phyloP scores from a whole-genome alignment of 2,888 invertebrate species.

The Harmothoe impar region DNA sequence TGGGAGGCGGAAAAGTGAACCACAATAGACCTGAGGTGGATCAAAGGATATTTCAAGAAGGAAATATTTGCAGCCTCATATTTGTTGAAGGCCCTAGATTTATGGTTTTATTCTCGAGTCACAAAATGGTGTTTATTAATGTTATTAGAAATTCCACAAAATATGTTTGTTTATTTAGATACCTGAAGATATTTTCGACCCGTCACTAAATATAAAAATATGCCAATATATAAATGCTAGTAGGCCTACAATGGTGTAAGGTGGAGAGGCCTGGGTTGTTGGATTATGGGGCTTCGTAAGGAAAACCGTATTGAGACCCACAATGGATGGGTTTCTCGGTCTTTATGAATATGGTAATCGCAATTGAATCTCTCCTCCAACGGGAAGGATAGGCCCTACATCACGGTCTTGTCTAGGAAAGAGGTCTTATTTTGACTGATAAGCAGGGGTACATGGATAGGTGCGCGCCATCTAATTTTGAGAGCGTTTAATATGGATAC shows the following conservation, averaged over 20 bases:
- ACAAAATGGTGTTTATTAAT: no score
- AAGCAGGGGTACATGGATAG: no score
- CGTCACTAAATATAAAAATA: not conserved
- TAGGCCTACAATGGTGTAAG: not conserved
- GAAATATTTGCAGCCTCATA: no score
- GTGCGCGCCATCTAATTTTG: no score
- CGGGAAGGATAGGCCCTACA: not conserved
- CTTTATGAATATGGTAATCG: constrained; percentile 29
- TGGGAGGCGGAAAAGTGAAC: constrained; percentile 9
- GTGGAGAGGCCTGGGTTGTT: not conserved
- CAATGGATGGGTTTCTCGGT: not conserved
- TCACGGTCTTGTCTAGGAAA: not conserved
- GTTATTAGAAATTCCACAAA: no score
- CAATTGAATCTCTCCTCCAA: constrained; percentile 2
- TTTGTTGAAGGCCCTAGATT: no score
- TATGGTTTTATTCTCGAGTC: no score
- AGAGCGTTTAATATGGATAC: no score
- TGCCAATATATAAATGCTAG: no score
- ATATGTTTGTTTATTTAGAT: not conserved
- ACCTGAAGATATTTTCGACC: not conserved
- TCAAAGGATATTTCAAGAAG: no score
- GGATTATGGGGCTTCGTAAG: not conserved
- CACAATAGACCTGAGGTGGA: not conserved
- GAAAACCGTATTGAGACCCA: not conserved
- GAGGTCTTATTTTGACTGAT: no score